Percentiles rank a stretch among this genome's conserved stretches.
These are phyloP conservation scores for Enteromius unitaeniatus DNA, from an alignment of 2,797 vertebrate species.

Conservation along the genomic window DNA sequence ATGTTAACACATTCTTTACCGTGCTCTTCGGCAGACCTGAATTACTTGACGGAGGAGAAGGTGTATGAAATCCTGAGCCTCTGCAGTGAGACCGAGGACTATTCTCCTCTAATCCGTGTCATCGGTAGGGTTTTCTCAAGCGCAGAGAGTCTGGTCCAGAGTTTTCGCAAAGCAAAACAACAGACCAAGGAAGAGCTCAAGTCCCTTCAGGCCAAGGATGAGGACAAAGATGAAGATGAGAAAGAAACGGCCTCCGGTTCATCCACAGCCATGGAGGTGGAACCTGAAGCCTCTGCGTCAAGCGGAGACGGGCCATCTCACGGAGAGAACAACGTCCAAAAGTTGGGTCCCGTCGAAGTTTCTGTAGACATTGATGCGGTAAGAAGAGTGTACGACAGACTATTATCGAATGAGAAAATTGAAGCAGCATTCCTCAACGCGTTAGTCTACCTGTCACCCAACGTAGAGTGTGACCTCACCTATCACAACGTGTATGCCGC, in stretches of 20 bases:
- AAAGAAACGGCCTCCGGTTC: conserved; percentile 82
- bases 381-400: conserved; percentile 89
- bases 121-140: conserved; percentile 94
- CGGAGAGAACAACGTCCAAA: conserved; percentile 79
- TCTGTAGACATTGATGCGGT: conserved; percentile 91
- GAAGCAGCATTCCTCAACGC: conserved; percentile 95
- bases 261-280: conserved; percentile 84
- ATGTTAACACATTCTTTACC: neutral
- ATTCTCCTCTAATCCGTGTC: conserved; percentile 89
- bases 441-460: conserved; percentile 93
- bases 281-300: conserved; percentile 81
- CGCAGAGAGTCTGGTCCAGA: conserved; percentile 90
- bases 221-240: conserved; percentile 94
- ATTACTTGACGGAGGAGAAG: conserved; percentile 90
- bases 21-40: conserved; percentile 83
- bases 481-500: conserved; percentile 94
- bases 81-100: conserved; percentile 91
- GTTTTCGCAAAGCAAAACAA: conserved; percentile 89
- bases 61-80: conserved; percentile 89
- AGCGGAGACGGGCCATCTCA: conserved; percentile 79
- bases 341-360: conserved; percentile 81
- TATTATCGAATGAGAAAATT: conserved; percentile 90
- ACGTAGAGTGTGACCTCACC: conserved; percentile 95
- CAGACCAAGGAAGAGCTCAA: conserved; percentile 84
- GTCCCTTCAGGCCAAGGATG: conserved; percentile 95